phyloP scores from a whole-genome alignment of 2,888 invertebrate genomes.

The Beris morrisii region DNA sequence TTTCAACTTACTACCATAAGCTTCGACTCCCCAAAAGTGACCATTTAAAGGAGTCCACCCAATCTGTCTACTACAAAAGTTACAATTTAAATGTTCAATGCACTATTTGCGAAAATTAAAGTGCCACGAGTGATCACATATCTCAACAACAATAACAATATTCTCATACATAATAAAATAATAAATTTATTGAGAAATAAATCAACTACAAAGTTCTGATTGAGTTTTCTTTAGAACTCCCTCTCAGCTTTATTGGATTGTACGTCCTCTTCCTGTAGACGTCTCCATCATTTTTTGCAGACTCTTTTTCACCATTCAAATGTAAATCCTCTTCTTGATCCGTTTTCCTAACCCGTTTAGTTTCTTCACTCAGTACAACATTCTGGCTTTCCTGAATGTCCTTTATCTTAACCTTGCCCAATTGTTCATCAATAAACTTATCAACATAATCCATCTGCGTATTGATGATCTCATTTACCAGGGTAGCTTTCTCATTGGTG shows the following conservation, averaged over 20 bases:
- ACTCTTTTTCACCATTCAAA: neutral
- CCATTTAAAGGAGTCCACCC: too few species aligned
- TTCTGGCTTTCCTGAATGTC: neutral
- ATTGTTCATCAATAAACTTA: constrained; percentile 1
- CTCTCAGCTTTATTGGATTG: neutral
- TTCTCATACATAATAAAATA: too few species aligned
- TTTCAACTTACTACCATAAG: too few species aligned
- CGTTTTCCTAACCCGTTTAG: neutral
- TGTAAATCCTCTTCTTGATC: neutral
- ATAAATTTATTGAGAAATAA: too few species aligned
- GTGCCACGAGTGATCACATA: too few species aligned
- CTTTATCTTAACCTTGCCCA: neutral
- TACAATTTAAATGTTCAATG: too few species aligned
- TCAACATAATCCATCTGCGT: constrained; percentile 26
- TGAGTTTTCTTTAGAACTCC: neutral
- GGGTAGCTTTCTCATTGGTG: constrained; percentile 11
- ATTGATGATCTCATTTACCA: constrained; percentile 18
- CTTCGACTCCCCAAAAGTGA: too few species aligned
- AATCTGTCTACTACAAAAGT: too few species aligned
- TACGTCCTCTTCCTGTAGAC: neutral
- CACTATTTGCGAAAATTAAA: too few species aligned
- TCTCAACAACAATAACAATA: too few species aligned
- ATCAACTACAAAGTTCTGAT: neutral
- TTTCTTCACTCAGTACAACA: too few species aligned
- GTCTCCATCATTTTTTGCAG: neutral